Base-by-base conservation (phyloP, 2,888 invertebrate genomes). In the Plebejus argus region DNA sequence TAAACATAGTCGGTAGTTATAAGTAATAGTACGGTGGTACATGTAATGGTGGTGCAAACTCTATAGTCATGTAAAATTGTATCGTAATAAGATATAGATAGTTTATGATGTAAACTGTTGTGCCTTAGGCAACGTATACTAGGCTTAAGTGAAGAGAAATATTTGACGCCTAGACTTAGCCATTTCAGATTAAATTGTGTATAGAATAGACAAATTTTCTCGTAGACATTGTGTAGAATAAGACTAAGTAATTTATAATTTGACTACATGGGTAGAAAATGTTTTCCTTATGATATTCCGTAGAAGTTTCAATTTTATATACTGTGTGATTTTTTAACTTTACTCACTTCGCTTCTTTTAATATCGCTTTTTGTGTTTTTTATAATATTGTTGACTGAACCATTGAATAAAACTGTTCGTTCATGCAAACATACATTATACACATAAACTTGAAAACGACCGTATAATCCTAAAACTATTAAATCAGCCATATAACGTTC, bases 41-140 rank as follows among this genome's bases (percentile, higher is more conserved):
- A 83, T 88, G 87, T 90, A 84, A 91, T 92, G 94, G 94, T 94
- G 94, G 94, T 94, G 94, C 94, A 93, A 94, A 91, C 92, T 93
- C 92, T 84, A 84, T 90, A 89, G 89, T 84, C 86, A 86, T 87
- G 87, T 81, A 86, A 83, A 86, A 85, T 88, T 88, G 85, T 88
- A 85, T 92, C 92, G 88, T 83, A 85, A 85, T 93, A 91, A 92
- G 90, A 87, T 79, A 84, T 88, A 87, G 88, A 86, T 88, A 88
- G 87, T 80, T 81, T 83, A 83, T 83, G 85, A 82, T 86, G 86
- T 87, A 83, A 81, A 83, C 82, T 84, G 86, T 85, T 87, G 86
- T 88, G 90, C 90, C 84, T 88, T 91, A 91, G 91, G 90, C 90
- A 87, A 83, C 80, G 81, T 84, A 83, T 79, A 80, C 78, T 83